These are phyloP conservation scores for Sinelater perroti DNA, from an alignment of 2,888 invertebrate genomes.

Conservation along the genomic window DNA sequence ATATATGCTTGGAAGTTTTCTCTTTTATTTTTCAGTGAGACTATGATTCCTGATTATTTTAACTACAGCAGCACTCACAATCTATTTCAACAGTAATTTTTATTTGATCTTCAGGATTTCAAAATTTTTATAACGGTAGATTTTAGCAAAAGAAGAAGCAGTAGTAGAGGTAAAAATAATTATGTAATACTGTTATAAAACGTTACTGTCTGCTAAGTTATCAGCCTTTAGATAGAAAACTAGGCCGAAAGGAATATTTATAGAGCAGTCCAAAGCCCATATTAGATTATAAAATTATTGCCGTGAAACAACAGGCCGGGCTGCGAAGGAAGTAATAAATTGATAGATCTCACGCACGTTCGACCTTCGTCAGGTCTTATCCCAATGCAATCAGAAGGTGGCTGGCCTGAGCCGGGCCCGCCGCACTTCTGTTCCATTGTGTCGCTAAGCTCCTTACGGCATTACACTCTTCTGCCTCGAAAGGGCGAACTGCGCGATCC, in stretches of 20 bases:
- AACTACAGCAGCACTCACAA: no score
- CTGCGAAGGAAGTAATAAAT: conserved; percentile 29
- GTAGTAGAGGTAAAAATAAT: no score
- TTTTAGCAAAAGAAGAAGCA: no score
- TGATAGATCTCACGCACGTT: conserved; percentile 34
- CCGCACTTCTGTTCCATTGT: conserved; percentile 34
- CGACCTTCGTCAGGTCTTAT: conserved; percentile 34
- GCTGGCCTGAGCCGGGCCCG: conserved; percentile 18
- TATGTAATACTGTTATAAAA: no score
- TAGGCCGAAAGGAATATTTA: conserved; percentile 1
- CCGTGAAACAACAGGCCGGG: conserved; percentile 9
- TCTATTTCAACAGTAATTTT: no score
- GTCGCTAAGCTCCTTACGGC: conserved; percentile 30
- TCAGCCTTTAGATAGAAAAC: no score
- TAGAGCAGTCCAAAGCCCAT: conserved; percentile 5
- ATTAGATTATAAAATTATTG: conserved; percentile 28
- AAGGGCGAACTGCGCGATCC: conserved; percentile 34
- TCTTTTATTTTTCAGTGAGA: no score
- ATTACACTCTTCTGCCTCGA: conserved; percentile 27
- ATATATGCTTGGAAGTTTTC: no score
- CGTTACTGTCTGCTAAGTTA: no score
- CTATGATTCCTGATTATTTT: no score
- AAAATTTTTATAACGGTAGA: no score
- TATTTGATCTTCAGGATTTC: no score
- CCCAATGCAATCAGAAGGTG: conserved; percentile 31